Evolutionary conservation across 2,888 invertebrate species (phyloP).

Genomic region (Nysson spinosus): DNA sequence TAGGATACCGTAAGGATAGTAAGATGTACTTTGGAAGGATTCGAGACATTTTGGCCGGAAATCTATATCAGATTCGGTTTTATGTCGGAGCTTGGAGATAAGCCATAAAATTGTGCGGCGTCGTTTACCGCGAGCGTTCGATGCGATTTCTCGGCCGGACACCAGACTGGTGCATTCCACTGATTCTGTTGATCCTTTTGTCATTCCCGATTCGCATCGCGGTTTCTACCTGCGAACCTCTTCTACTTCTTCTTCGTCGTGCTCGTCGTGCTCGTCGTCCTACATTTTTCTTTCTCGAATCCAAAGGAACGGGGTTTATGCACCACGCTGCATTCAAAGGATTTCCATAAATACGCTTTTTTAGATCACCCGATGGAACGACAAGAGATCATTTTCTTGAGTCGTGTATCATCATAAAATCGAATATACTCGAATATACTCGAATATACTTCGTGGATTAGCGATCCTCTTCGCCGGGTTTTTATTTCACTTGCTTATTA

Average conservation of each 20-base stretch:
- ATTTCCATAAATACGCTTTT: slow-evolving; percentile 43
- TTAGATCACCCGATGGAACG: slow-evolving; percentile 18
- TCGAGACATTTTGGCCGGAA: too few relatives aligned
- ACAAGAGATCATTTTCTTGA: slow-evolving; percentile 23
- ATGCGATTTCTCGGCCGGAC: slow-evolving; percentile 45
- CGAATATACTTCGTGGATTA: too few relatives aligned
- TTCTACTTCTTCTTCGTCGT: too few relatives aligned
- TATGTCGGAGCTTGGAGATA: too few relatives aligned
- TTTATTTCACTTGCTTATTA: too few relatives aligned
- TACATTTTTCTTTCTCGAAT: slow-evolving; percentile 38
- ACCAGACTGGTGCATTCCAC: slow-evolving; percentile 34
- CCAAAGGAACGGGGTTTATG: slow-evolving; percentile 9
- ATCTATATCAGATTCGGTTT: too few relatives aligned
- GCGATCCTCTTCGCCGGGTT: too few relatives aligned
- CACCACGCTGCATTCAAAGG: slow-evolving; percentile 10
- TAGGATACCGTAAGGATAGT: too few relatives aligned
- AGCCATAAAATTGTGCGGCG: slow-evolving; percentile 24
- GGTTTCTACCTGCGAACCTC: slow-evolving; percentile 28
- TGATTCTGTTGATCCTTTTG: slow-evolving; percentile 28
- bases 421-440: too few relatives aligned
- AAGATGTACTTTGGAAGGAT: too few relatives aligned
- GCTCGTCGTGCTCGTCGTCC: slow-evolving; percentile 10
- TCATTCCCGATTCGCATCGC: slow-evolving; percentile 26
- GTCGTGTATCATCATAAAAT: slow-evolving; percentile 30
- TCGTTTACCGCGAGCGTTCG: slow-evolving; percentile 25